Conservation (phyloP, 2,888 invertebrate genomes). For the Lasioglossum oenotherae region DNA sequence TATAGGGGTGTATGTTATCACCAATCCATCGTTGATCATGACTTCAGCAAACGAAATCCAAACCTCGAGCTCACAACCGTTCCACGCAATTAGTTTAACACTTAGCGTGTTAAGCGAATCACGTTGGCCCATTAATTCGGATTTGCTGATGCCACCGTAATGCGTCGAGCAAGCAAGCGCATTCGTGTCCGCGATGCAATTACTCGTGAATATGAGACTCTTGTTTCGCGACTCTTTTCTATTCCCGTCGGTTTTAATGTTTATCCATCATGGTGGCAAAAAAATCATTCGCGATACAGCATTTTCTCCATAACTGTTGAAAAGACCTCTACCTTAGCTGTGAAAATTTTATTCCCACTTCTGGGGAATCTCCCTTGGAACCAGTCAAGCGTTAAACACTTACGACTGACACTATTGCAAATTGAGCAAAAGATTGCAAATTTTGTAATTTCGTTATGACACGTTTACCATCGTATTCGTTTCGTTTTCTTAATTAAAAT, state of each 20-base stretch:
- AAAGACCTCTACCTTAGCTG: too few species aligned
- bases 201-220: not conserved
- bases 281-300: not conserved
- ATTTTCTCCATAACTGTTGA: not conserved
- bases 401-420: too few species aligned
- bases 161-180: conserved; percentile 43
- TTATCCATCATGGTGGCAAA: not conserved
- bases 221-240: conserved; percentile 12
- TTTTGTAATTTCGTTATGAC: too few species aligned
- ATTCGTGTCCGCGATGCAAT: conserved; percentile 27
- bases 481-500: too few species aligned
- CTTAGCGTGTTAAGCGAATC: conserved; percentile 64
- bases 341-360: too few species aligned
- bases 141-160: conserved; percentile 47
- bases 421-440: too few species aligned
- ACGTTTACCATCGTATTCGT: too few species aligned
- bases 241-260: not conserved
- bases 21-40: conserved; percentile 20
- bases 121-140: conserved; percentile 62
- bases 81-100: conserved; percentile 65
- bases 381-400: too few species aligned
- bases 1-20: not conserved
- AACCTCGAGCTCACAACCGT: conserved; percentile 30
- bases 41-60: conserved; percentile 29
- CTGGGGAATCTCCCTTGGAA: too few species aligned